Base-by-base conservation (phyloP, 2,888 invertebrate genomes). In the Tenthredo amoena region DNA sequence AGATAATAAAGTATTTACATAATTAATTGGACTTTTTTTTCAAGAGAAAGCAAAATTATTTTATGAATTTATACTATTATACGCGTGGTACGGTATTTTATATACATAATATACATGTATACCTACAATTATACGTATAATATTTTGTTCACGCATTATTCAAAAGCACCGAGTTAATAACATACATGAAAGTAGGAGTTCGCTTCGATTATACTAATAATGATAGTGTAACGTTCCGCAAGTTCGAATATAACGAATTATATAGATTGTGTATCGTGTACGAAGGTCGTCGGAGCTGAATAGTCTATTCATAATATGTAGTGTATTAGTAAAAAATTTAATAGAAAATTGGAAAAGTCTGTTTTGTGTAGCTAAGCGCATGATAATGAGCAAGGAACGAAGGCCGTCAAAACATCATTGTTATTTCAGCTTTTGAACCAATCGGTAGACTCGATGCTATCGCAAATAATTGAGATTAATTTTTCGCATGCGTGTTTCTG, bases 391-490 rank as follows among this genome's bases (percentile, higher is more conserved):
- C 62, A 62, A 62, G 26, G 62, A 10, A 62, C 2, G 0, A 62
- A 62, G n/a, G 50, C n/a, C 26, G 21, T 62, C 26, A 62, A 62
- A 62, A 10, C 62, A 62, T 26, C 12, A 62, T 26, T 62, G 2
- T 26, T 62, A 21, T 62, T 62, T 26, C 62, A 62, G 26, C 62
- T 26, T 10, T 62, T 12, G 4, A 26, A 62, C 26, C 26, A 62
- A 62, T 71, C 37, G 37, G 6, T 37, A 34, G 71, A 37, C 34
- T 71, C 12, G 21, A 74, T 43, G 43, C 6, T 43, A 74, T 43
- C 43, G 74, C 15, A 12, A 12, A 74, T 43, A 74, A 76, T 76
- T 76, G 76, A 40, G 76, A 76, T 76, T 76, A 43, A 76, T 76
- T 76, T 76, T 26, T 47, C 47, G 76, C 76, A 76, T 76, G 76